Percentiles rank a stretch among this genome's conserved stretches.
Conservation (phyloP, 2,797 vertebrate species). For the Orientallactaga sibirica region DNA sequence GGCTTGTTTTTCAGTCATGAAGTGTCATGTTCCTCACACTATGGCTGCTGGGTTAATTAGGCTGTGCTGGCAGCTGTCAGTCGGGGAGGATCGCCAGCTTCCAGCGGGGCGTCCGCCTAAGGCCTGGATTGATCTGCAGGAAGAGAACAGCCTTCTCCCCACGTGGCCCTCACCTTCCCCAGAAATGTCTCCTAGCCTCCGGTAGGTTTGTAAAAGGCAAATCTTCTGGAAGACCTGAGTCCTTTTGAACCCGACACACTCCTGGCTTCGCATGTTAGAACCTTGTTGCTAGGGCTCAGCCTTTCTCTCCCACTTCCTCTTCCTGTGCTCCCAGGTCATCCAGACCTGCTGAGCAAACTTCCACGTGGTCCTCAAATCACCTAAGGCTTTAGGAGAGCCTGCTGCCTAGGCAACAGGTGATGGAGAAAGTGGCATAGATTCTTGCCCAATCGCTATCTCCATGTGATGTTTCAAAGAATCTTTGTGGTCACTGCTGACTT, state of each 20-base stretch:
- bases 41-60: conserved; percentile 77
- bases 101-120: conserved; percentile 35
- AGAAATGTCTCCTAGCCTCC: background rate
- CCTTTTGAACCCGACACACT: background rate
- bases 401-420: too few species aligned
- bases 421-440: background rate
- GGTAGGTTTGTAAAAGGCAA: background rate
- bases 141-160: background rate
- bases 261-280: background rate
- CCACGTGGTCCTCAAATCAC: background rate
- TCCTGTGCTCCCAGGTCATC: background rate
- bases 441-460: background rate
- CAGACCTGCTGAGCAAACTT: background rate
- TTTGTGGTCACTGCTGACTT: conserved; percentile 1
- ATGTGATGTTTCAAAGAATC: background rate
- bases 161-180: background rate
- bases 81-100: conserved; percentile 73
- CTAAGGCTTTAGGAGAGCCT: background rate
- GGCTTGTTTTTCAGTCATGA: conserved; percentile 79
- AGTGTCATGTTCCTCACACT: conserved; percentile 72
- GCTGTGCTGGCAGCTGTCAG: conserved; percentile 71
- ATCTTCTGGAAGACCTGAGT: background rate
- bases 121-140: background rate
- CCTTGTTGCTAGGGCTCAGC: background rate
- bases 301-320: background rate